Evolutionary conservation across 2,113 vertebrate species (phyloP).

Genomic region (Rafetus swinhoei): DNA sequence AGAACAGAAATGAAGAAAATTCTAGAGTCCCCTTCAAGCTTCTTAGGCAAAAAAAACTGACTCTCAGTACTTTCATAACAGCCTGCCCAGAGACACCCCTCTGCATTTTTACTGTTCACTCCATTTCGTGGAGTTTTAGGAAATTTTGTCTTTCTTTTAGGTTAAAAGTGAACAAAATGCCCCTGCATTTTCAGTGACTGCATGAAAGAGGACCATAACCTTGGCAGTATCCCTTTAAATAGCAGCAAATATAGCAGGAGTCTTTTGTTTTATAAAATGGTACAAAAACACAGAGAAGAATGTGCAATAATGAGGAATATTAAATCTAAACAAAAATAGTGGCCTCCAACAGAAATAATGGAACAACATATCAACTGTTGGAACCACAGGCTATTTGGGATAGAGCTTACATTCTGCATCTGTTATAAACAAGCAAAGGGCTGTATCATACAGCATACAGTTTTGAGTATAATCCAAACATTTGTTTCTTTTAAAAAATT

Average conservation of each 20-base stretch:
- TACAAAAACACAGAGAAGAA: neutral
- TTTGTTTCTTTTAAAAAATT: constrained; percentile 48
- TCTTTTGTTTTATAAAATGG: neutral
- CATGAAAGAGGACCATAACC: neutral
- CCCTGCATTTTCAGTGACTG: neutral
- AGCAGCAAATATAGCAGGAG: neutral
- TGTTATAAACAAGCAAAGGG: neutral
- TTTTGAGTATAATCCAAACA: constrained; percentile 44
- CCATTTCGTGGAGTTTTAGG: neutral
- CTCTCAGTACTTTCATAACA: neutral
- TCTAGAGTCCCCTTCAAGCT: neutral
- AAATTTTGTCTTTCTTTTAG: neutral
- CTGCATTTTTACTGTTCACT: neutral
- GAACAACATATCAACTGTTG: neutral
- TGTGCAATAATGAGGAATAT: neutral
- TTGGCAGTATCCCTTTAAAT: neutral
- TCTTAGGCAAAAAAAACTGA: neutral
- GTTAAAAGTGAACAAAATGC: neutral
- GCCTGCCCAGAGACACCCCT: neutral
- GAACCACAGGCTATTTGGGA: neutral
- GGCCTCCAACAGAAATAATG: neutral
- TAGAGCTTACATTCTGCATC: neutral
- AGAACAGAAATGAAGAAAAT: neutral
- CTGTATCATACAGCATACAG: constrained; percentile 43
- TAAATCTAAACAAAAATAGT: neutral